Conservation (phyloP, 2,797 vertebrate genomes). For the Sebastes baramenuke region DNA sequence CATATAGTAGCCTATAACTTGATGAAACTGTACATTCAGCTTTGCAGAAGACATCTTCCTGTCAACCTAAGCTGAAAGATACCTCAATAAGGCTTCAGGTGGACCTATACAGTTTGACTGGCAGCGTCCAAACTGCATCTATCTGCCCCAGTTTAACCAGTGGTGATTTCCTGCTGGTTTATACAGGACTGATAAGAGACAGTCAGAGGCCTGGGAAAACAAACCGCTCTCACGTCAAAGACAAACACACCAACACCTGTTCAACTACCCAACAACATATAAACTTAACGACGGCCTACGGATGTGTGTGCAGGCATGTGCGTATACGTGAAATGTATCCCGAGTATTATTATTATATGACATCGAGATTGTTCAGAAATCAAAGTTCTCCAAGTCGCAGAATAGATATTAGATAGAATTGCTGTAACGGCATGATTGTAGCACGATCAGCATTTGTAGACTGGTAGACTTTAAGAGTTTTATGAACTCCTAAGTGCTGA, state of each 20-base stretch:
- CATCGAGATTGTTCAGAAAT: background rate
- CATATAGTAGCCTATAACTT: background rate
- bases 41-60: background rate
- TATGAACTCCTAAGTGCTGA: background rate
- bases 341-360: background rate
- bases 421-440: background rate
- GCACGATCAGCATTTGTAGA: background rate
- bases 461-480: background rate
- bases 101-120: background rate
- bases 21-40: background rate
- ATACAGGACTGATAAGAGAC: conserved; percentile 74
- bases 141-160: conserved; percentile 34
- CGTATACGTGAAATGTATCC: no score
- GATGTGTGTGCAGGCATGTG: conserved; percentile 21
- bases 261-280: conserved; percentile 27
- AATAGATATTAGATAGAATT: background rate
- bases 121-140: background rate
- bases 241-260: conserved; percentile 71
- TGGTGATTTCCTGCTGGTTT: conserved; percentile 71
- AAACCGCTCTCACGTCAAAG: conserved; percentile 55
- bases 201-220: conserved; percentile 62
- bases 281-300: conserved; percentile 21
- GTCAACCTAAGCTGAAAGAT: background rate
- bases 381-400: background rate
- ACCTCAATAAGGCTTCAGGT: background rate